These are phyloP conservation scores for Heliopora coerulea DNA, from an alignment of 92 coral and sea anemone species.

Conservation along the genomic window DNA sequence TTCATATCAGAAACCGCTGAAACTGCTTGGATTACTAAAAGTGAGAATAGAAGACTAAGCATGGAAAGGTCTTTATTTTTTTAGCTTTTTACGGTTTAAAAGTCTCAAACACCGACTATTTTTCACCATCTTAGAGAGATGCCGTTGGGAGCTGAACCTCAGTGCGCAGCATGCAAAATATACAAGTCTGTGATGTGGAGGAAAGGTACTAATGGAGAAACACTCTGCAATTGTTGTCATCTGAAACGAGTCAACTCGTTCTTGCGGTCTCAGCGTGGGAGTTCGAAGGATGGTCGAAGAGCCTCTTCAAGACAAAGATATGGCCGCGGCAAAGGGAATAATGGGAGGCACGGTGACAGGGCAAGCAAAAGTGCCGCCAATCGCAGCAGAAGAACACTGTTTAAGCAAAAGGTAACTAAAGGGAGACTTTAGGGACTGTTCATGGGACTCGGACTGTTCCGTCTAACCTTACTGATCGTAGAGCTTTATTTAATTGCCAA, in stretches of 20 bases:
- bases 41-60: not conserved
- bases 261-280: slow-evolving; percentile 84
- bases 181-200: slow-evolving; percentile 93
- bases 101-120: not conserved
- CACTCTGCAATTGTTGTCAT: slow-evolving; percentile 97
- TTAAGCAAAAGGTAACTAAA: slow-evolving; percentile 75
- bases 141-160: slow-evolving; percentile 82
- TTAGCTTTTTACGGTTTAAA: not conserved
- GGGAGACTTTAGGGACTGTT: too few species aligned
- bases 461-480: too few species aligned
- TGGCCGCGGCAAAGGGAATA: slow-evolving; percentile 84
- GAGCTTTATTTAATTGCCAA: too few species aligned
- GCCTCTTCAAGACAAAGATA: slow-evolving; percentile 11
- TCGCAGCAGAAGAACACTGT: slow-evolving; percentile 74
- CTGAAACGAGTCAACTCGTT: slow-evolving; percentile 85
- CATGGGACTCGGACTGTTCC: too few species aligned
- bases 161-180: slow-evolving; percentile 96
- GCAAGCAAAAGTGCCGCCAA: slow-evolving; percentile 54
- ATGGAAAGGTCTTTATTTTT: not conserved
- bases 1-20: too few species aligned
- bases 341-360: slow-evolving; percentile 91
- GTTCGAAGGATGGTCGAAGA: slow-evolving; percentile 75
- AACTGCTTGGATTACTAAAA: too few species aligned
- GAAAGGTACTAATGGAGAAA: slow-evolving; percentile 88
- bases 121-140: slow-evolving; percentile 27